These are phyloP conservation scores for Cryptoblepharus egeriae DNA, from an alignment of 2,797 vertebrate genomes.

Conservation along the genomic window DNA sequence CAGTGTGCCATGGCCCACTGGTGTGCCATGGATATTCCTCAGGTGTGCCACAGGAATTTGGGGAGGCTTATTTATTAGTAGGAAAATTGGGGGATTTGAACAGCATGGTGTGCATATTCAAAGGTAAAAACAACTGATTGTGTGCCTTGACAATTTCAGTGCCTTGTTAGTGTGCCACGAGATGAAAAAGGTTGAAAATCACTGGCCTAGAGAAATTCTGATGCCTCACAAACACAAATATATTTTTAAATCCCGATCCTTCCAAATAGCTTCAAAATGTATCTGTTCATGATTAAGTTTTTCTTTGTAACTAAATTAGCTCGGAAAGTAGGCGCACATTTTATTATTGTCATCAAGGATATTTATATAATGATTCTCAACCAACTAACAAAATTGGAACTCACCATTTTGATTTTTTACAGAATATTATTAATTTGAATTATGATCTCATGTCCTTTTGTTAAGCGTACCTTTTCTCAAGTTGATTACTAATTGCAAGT, in stretches of 20 bases:
- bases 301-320: constrained; percentile 18
- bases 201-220: no score
- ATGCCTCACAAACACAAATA: background rate
- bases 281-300: constrained; percentile 20
- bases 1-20: no score
- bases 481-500: constrained; percentile 37
- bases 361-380: no score
- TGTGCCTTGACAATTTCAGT: no score
- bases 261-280: background rate
- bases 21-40: no score
- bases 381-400: constrained; percentile 13
- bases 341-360: background rate
- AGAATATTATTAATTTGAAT: constrained; percentile 30
- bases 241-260: background rate
- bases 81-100: no score
- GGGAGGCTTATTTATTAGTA: no score
- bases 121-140: no score
- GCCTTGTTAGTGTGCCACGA: no score
- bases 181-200: no score
- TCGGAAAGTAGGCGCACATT: constrained; percentile 9
- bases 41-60: no score
- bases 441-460: constrained; percentile 25
- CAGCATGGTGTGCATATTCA: no score
- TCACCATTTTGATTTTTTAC: constrained; percentile 10
- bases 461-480: constrained; percentile 5